Percentiles rank a stretch among this genome's conserved stretches.
These are phyloP conservation scores for Chelonoidis abingdonii DNA, from an alignment of 2,113 vertebrate species.

Conservation along the genomic window DNA sequence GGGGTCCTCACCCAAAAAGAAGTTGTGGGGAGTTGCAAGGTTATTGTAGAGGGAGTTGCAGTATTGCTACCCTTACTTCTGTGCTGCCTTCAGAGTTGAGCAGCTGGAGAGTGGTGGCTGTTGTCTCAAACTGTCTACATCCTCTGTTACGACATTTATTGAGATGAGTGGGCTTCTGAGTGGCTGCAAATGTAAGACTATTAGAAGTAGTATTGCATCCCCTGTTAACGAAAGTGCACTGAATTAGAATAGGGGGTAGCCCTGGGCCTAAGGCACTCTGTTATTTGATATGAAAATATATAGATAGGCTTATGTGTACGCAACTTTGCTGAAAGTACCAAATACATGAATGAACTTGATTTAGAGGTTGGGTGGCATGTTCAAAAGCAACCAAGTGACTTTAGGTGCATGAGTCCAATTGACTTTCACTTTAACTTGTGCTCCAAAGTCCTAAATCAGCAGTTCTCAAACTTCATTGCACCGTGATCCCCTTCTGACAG, in stretches of 20 bases:
- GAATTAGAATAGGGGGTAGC: not conserved
- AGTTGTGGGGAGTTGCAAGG: too few relatives aligned
- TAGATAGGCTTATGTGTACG: not conserved
- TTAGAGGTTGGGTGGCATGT: not conserved
- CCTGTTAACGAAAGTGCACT: not conserved
- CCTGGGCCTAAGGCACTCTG: not conserved
- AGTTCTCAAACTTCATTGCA: too few relatives aligned
- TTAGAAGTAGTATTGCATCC: not conserved
- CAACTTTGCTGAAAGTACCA: not conserved
- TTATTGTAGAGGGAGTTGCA: too few relatives aligned
- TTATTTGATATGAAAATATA: not conserved
- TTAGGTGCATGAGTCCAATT: not conserved
- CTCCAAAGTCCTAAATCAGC: not conserved
- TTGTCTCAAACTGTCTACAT: too few relatives aligned
- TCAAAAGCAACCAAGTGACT: not conserved
- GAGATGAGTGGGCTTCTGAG: too few relatives aligned
- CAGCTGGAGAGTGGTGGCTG: too few relatives aligned
- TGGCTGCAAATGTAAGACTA: not conserved
- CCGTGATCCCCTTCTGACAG: too few relatives aligned
- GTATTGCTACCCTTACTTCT: too few relatives aligned
- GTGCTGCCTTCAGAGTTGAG: too few relatives aligned
- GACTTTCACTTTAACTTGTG: not conserved
- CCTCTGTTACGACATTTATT: too few relatives aligned
- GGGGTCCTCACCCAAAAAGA: too few relatives aligned
- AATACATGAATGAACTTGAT: not conserved